Evolutionary conservation across 1,140 invertebrate species (phyloP).

Genomic region (Cyrtorhinus lividipennis): DNA sequence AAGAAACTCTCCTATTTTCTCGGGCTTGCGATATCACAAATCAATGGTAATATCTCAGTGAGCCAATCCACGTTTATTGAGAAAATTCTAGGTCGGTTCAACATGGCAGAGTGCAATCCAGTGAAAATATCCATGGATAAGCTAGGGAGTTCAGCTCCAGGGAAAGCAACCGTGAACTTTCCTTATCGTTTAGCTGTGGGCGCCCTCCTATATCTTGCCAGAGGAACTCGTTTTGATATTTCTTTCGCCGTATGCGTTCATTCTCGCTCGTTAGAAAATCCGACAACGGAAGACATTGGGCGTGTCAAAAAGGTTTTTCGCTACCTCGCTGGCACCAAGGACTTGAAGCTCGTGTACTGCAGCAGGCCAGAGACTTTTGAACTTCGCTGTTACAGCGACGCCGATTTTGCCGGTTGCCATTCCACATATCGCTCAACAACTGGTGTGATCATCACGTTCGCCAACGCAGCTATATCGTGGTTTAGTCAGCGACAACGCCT

Average conservation of each 20-base stretch:
- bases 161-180: constrained; percentile 21
- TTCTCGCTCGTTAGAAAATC: constrained; percentile 30
- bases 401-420: constrained; percentile 12
- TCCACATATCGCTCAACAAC: neutral
- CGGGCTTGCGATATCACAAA: no score
- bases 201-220: constrained; percentile 29
- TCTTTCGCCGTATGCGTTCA: constrained; percentile 18
- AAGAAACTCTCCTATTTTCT: no score
- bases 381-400: constrained; percentile 6
- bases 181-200: constrained; percentile 30
- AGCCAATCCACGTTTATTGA: no score
- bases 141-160: neutral
- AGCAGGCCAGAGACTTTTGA: neutral
- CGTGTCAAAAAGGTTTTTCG: no score
- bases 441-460: constrained; percentile 4
- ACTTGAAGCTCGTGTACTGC: constrained; percentile 26
- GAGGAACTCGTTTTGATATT: constrained; percentile 26
- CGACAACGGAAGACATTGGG: constrained; percentile 26
- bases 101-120: no score
- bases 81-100: no score
- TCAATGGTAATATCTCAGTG: no score
- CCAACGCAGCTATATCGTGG: constrained; percentile 6
- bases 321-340: constrained; percentile 27
- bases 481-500: neutral
- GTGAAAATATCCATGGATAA: no score